phyloP scores from a whole-genome alignment of 2,797 vertebrate species.

The Borostomias antarcticus region DNA sequence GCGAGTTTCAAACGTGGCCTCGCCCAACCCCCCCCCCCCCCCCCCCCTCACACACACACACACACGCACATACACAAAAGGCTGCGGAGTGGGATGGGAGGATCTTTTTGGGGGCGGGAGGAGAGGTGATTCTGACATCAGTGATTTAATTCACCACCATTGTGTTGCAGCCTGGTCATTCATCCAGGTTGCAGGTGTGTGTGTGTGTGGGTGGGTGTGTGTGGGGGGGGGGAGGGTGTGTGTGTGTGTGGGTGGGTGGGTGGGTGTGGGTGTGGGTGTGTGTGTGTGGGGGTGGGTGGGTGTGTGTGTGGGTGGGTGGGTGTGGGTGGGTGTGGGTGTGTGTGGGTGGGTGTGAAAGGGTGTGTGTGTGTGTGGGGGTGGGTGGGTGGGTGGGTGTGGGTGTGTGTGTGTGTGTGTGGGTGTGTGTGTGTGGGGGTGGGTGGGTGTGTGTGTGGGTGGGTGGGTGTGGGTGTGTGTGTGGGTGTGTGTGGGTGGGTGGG shows the following conservation, averaged over 20 bases:
- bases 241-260: too few species aligned
- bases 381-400: too few species aligned
- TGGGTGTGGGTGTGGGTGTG: too few species aligned
- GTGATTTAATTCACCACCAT: constrained; percentile 76
- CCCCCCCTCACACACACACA: constrained; percentile 1
- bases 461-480: too few species aligned
- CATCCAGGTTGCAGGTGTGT: constrained; percentile 47
- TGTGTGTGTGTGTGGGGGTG: constrained; percentile 24
- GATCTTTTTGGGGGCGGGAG: constrained; percentile 47
- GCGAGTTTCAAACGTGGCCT: constrained; percentile 16
- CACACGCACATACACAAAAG: constrained; percentile 26
- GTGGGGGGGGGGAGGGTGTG: too few species aligned
- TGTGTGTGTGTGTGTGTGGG: constrained; percentile 5
- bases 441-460: constrained; percentile 34
- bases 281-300: too few species aligned
- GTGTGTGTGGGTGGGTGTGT: constrained; percentile 12
- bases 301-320: too few species aligned
- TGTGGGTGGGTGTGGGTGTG: constrained; percentile 34
- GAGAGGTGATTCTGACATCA: constrained; percentile 65
- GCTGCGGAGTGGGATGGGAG: not conserved
- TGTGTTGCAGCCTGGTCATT: constrained; percentile 63
- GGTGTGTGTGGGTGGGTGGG: constrained; percentile 7
- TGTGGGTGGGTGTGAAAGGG: not conserved
- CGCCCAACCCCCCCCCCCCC: constrained; percentile 21
- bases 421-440: constrained; percentile 17